Percentiles rank a stretch among this genome's conserved stretches.
phyloP scores from a whole-genome alignment of 1,140 invertebrate genomes.

The Macrobrachium rosenbergii region DNA sequence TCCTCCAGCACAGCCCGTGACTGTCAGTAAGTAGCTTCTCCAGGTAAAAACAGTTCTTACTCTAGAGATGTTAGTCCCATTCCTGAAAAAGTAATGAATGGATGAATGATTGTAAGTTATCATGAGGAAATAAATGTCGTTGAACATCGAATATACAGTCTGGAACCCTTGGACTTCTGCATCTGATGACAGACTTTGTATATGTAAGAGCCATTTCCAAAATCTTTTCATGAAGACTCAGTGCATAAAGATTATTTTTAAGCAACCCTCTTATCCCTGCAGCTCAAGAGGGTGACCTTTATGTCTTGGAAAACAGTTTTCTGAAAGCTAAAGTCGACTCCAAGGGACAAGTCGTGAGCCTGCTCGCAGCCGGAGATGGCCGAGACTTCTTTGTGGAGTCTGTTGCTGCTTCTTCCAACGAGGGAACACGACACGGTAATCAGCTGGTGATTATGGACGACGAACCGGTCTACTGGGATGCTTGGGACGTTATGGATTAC shows the following conservation, averaged over 20 bases:
- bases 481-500: slow-evolving; percentile 76
- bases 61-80: too few species aligned
- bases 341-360: slow-evolving; percentile 50
- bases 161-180: neutral
- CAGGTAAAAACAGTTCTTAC: too few species aligned
- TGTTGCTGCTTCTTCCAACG: neutral
- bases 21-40: slow-evolving; percentile 29
- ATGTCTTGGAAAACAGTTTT: slow-evolving; percentile 46
- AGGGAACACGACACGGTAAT: slow-evolving; percentile 34
- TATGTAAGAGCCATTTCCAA: neutral
- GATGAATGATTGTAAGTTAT: neutral
- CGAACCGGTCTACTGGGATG: slow-evolving; percentile 75
- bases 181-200: neutral
- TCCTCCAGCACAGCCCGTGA: slow-evolving; percentile 5
- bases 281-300: slow-evolving; percentile 39
- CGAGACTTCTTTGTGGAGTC: slow-evolving; percentile 50
- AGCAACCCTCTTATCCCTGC: neutral
- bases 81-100: neutral
- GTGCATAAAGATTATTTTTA: too few species aligned
- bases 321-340: slow-evolving; percentile 46
- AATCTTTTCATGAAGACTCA: too few species aligned
- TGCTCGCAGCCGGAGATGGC: slow-evolving; percentile 27
- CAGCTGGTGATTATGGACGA: slow-evolving; percentile 73
- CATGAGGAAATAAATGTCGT: too few species aligned
- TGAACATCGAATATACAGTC: neutral